Percentiles rank a stretch among this genome's conserved stretches.
phyloP scores from a whole-genome alignment of 1,140 invertebrate species.

The Bombus sibiricus region DNA sequence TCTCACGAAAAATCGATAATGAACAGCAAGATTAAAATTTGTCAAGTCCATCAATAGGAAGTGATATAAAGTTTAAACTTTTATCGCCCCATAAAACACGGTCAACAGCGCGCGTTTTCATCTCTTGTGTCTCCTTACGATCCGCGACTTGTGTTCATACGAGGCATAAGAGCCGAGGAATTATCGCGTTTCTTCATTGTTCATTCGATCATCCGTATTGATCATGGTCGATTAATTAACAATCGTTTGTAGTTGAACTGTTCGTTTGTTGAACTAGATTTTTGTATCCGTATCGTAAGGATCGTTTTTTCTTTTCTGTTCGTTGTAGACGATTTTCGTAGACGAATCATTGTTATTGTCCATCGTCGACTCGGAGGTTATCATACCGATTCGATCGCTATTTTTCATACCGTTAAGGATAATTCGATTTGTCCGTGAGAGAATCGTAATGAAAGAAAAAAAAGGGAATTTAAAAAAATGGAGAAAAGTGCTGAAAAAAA shows the following conservation, averaged over 20 bases:
- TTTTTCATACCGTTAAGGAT: conserved; percentile 33
- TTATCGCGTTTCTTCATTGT: neutral
- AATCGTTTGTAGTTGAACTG: neutral
- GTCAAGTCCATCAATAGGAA: neutral
- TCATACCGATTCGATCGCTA: neutral
- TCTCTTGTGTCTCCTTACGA: conserved; percentile 53
- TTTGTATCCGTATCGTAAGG: neutral
- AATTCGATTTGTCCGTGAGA: neutral
- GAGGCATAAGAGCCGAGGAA: neutral
- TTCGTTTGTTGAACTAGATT: conserved; percentile 3
- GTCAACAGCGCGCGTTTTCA: conserved; percentile 11
- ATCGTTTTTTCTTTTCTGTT: conserved; percentile 12
- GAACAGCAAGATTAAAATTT: neutral
- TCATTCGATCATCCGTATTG: neutral
- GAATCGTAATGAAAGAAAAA: conserved; percentile 1
- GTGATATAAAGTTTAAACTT: neutral
- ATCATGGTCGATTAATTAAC: neutral
- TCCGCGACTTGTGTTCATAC: conserved; percentile 36
- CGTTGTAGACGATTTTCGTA: neutral
- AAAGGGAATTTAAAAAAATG: neutral
- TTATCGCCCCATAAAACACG: conserved; percentile 6
- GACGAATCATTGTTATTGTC: conserved; percentile 21
- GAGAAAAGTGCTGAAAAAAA: neutral
- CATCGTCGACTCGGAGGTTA: conserved; percentile 15
- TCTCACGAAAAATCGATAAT: no score